Evolutionary conservation across 2,888 invertebrate species (phyloP), one percentile per base, ranked within the genome.

Genomic region (Ischnura elegans): DNA sequence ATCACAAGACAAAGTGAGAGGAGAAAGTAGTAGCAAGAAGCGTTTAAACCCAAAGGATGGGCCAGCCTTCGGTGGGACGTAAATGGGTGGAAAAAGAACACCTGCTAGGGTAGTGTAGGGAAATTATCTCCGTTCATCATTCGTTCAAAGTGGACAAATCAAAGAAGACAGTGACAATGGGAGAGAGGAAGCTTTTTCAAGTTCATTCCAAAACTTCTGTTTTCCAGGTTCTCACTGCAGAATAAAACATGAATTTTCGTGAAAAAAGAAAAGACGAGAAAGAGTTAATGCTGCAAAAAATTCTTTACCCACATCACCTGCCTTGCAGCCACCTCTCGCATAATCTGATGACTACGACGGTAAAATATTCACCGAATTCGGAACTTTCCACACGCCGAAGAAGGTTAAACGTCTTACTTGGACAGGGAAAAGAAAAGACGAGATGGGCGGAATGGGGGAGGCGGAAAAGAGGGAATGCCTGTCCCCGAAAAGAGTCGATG

Each of bases 381-480:
- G 36, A 76, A 76, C 76, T 76, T 76, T 76, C 76, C 25, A 2
- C 36, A 36, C 5, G 16, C 76, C 10, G 29, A 76, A 29, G 76
- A 21, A 76, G 76, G 29, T 76, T 76, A 76, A 76, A 76, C 76
- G 76, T 76, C 76, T 76, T 76, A 76, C 76, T 76, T 76, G 25
- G 36, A 76, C 29, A 36, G 76, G 76, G 36, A 36, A 36, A 76
- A 36, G 76, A 36, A 76, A 76, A 76, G 76, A 76, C 51, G 36
- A 10, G 36, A 36, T 29, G 16, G 76, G 76, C 6, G 5, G 61
- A 25, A n/a, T 5, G 61, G 61, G 21, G 61, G 61, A 61, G 61
- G 25, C 2, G 76, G 16, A 76, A 76, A 76, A 36, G n/a, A 36
- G 76, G 76, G 36, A 76, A 29, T 10, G 25, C 4, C 76, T 36